phyloP scores from a whole-genome alignment of 2,888 invertebrate genomes.

The Carpatolechia fugitivella region DNA sequence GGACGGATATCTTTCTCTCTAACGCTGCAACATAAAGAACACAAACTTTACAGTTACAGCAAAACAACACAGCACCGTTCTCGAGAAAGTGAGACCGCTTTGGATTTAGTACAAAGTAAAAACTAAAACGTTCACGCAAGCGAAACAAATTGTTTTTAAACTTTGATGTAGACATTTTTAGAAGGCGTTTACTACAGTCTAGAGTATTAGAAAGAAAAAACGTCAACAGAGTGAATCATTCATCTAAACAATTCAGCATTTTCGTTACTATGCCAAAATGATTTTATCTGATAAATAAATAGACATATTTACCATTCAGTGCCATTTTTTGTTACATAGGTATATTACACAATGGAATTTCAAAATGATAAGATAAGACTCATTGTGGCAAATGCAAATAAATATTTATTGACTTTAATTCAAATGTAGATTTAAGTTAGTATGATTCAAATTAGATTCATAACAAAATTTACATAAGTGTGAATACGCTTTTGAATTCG shows the following conservation, averaged over 20 bases:
- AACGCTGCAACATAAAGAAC: conserved; percentile 83
- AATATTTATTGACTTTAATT: no score
- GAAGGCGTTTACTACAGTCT: conserved; percentile 6
- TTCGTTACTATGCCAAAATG: no score
- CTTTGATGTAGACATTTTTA: neutral
- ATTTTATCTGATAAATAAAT: no score
- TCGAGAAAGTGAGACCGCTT: conserved; percentile 12
- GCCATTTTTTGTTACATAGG: no score
- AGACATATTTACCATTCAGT: no score
- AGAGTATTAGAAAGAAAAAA: neutral
- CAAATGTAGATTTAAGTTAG: neutral
- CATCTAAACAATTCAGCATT: neutral
- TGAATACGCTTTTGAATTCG: no score
- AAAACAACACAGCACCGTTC: neutral
- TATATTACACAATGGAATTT: no score
- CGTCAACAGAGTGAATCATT: neutral
- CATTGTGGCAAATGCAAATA: no score
- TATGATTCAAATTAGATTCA: no score
- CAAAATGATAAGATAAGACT: no score
- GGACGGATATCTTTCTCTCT: conserved; percentile 98
- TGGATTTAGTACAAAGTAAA: conserved; percentile 12
- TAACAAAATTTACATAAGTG: no score
- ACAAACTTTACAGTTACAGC: neutral
- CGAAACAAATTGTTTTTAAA: conserved; percentile 12
- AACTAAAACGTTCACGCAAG: conserved; percentile 12